phyloP scores from a whole-genome alignment of 2,113 vertebrate species.

The Poicephalus meyeri region DNA sequence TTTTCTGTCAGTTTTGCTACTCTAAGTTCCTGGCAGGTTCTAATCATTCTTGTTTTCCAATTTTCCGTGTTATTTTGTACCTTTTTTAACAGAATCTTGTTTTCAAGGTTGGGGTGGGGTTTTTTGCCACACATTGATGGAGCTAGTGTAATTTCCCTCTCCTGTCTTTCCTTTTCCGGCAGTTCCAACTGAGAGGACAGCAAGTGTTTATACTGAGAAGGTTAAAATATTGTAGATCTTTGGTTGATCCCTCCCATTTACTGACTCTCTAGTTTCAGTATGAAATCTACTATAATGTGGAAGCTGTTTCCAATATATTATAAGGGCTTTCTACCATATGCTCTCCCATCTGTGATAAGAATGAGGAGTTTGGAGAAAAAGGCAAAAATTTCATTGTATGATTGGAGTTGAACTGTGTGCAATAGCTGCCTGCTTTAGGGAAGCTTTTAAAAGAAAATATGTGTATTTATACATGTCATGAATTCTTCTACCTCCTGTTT shows the following conservation, averaged over 20 bases:
- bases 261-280: constrained; percentile 19
- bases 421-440: background rate
- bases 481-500: background rate
- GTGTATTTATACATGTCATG: background rate
- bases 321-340: constrained; percentile 62
- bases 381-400: background rate
- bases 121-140: background rate
- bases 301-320: constrained; percentile 24
- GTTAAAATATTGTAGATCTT: constrained; percentile 30
- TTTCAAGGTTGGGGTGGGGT: background rate
- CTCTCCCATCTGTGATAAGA: constrained; percentile 59
- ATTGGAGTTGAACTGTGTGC: background rate
- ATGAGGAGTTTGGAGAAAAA: background rate
- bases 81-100: background rate
- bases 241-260: background rate
- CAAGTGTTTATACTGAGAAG: background rate
- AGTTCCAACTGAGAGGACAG: background rate
- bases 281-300: constrained; percentile 15
- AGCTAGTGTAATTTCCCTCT: background rate
- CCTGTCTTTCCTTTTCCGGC: background rate
- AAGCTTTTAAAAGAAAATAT: background rate
- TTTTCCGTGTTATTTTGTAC: background rate
- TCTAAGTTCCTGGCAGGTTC: background rate
- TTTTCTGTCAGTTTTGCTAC: background rate
- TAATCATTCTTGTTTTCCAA: background rate